phyloP scores from a whole-genome alignment of 2,888 invertebrate genomes.

The Taenaris catops region DNA sequence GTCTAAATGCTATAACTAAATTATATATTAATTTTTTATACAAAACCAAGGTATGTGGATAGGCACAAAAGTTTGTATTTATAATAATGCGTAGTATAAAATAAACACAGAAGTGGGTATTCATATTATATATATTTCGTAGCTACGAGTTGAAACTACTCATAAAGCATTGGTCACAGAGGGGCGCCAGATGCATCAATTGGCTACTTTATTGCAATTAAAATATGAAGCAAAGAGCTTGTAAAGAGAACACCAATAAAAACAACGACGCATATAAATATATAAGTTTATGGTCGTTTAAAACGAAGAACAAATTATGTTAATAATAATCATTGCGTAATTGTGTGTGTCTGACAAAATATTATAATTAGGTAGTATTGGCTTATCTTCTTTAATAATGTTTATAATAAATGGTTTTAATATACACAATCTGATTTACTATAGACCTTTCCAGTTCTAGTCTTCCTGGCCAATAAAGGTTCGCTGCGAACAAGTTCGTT shows the following conservation, averaged over 20 bases:
- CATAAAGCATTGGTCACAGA: constrained; percentile 9
- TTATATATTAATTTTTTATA: too few species aligned
- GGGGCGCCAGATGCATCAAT: constrained; percentile 27
- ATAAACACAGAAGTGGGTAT: too few species aligned
- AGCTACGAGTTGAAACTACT: background rate
- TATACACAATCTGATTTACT: too few species aligned
- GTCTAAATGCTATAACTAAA: too few species aligned
- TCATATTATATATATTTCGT: too few species aligned
- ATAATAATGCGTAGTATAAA: too few species aligned
- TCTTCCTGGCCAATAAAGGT: too few species aligned
- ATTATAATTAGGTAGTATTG: constrained; percentile 20
- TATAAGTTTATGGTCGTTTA: constrained; percentile 34
- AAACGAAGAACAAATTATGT: constrained; percentile 23
- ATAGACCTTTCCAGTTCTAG: too few species aligned
- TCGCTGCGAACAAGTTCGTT: too few species aligned
- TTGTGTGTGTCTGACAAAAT: constrained; percentile 21
- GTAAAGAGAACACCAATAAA: constrained; percentile 41
- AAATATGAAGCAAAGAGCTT: constrained; percentile 32
- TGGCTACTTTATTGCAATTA: constrained; percentile 18
- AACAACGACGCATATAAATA: constrained; percentile 35
- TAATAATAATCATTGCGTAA: constrained; percentile 26
- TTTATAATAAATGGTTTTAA: constrained; percentile 21
- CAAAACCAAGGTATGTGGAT: too few species aligned
- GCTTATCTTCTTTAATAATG: constrained; percentile 13
- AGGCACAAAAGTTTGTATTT: too few species aligned